Conservation (phyloP, 2,113 vertebrate species). For the Sterrhoptilus dennistouni region DNA sequence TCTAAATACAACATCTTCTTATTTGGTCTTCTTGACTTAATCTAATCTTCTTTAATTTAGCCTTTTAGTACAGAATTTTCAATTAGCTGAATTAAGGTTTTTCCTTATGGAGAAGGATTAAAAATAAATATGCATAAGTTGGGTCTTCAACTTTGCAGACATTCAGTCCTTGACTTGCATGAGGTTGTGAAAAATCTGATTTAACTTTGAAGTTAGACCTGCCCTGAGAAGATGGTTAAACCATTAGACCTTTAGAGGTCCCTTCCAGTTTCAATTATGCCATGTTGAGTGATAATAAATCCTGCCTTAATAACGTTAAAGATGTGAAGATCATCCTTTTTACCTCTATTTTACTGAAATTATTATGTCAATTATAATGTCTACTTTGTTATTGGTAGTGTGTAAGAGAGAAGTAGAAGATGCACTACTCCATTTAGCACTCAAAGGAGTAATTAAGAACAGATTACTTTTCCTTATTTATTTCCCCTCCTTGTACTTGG, state of each 20-base stretch:
- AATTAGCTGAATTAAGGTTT: background rate
- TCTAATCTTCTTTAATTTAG: background rate
- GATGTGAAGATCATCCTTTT: background rate
- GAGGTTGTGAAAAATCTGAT: background rate
- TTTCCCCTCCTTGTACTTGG: background rate
- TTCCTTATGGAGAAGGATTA: background rate
- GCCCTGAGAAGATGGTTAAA: background rate
- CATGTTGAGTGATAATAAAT: background rate
- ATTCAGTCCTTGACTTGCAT: background rate
- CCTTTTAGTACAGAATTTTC: background rate
- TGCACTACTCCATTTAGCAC: background rate
- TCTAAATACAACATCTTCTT: background rate
- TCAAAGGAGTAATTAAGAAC: background rate
- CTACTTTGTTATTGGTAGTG: background rate
- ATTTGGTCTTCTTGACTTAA: background rate
- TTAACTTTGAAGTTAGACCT: background rate
- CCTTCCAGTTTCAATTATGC: background rate
- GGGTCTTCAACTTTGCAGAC: background rate
- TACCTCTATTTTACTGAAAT: background rate
- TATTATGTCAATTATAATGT: background rate
- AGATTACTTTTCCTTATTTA: background rate
- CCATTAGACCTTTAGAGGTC: background rate
- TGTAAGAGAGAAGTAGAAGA: background rate
- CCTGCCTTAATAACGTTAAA: background rate
- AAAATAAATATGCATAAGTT: background rate